A percentile compares a stretch with the other conserved stretches of the same genome.
These are phyloP conservation scores for Polyommatus icarus DNA, from an alignment of 2,888 invertebrate genomes.

Conservation along the genomic window DNA sequence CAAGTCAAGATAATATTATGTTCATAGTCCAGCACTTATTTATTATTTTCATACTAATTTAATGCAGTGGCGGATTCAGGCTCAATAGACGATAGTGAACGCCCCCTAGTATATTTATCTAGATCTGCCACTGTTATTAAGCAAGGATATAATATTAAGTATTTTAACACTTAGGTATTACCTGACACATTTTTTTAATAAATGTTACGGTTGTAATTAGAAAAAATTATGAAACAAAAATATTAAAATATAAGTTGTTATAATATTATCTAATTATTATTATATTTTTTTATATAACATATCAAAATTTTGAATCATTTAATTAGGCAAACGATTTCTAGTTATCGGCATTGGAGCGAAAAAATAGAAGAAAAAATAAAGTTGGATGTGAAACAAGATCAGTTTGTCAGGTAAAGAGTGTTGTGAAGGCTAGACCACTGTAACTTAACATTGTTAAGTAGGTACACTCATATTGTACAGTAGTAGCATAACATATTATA, in stretches of 20 bases:
- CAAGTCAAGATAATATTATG: neutral
- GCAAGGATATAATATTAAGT: neutral
- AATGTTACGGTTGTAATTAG: too few species aligned
- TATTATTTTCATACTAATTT: neutral
- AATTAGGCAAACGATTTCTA: conserved; percentile 74
- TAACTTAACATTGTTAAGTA: neutral
- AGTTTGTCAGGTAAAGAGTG: conserved; percentile 70
- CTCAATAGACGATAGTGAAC: neutral
- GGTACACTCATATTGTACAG: neutral
- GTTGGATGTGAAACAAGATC: conserved; percentile 76
- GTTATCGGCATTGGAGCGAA: conserved; percentile 74
- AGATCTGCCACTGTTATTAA: neutral
- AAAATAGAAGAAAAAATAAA: conserved; percentile 78
- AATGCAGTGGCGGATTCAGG: neutral
- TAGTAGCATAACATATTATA: neutral
- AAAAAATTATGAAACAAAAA: neutral
- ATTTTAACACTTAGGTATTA: neutral
- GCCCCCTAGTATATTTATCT: neutral
- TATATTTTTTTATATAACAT: neutral
- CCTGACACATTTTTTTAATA: neutral
- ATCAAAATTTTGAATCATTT: conserved; percentile 51
- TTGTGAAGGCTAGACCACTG: conserved; percentile 2
- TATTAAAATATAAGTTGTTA: neutral
- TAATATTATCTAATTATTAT: too few species aligned
- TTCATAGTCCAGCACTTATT: neutral